Evolutionary conservation across 2,888 invertebrate genomes (phyloP).

Genomic region (Thymelicus sylvestris): DNA sequence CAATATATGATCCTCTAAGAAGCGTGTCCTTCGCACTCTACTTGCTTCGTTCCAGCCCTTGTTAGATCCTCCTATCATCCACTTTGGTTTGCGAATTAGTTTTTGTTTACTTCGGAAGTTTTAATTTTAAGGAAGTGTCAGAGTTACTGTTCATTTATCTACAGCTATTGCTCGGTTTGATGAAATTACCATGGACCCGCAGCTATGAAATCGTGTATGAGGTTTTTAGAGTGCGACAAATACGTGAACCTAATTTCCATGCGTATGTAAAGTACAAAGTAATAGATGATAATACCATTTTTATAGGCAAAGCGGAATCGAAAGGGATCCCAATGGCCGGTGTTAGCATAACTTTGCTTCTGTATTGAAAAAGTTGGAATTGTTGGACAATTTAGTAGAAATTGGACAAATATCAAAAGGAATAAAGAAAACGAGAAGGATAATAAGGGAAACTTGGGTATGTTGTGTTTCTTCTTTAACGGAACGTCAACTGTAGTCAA

Average conservation of each 20-base stretch:
- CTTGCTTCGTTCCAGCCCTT: too few relatives aligned
- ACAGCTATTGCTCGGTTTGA: background rate
- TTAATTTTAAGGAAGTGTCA: too few relatives aligned
- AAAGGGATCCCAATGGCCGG: background rate
- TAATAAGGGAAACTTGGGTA: background rate
- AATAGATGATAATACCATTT: constrained; percentile 20
- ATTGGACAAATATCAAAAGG: constrained; percentile 1
- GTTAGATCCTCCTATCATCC: too few relatives aligned
- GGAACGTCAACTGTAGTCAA: too few relatives aligned
- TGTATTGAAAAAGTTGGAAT: constrained; percentile 7
- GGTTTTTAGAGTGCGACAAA: background rate
- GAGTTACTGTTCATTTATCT: too few relatives aligned
- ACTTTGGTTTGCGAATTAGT: too few relatives aligned
- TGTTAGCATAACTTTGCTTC: constrained; percentile 17
- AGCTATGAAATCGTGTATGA: background rate
- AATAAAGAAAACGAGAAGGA: background rate
- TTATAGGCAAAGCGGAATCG: constrained; percentile 15
- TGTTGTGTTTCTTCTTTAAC: too few relatives aligned
- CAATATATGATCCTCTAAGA: too few relatives aligned
- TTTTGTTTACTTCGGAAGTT: too few relatives aligned
- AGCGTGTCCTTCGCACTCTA: too few relatives aligned
- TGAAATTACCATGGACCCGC: background rate
- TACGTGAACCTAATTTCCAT: background rate
- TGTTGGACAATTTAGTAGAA: background rate
- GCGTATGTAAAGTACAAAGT: constrained; percentile 11